Evolutionary conservation across 2,888 invertebrate genomes (phyloP), one percentile per base, ranked within the genome.

Genomic region (Lochmaea crataegi): DNA sequence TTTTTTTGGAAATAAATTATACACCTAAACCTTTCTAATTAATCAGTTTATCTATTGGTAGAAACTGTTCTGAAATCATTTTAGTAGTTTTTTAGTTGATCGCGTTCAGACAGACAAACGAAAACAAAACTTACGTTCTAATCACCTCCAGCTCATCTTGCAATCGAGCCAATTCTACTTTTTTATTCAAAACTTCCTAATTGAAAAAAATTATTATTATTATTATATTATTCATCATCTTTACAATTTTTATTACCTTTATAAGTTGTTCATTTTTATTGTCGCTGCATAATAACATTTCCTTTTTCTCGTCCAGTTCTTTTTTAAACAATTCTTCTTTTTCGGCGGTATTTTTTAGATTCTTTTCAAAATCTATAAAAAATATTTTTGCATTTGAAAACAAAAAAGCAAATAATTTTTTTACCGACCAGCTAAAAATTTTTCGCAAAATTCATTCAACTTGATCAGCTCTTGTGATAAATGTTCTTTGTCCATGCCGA

Each of bases 371-470:
- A 77, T 80, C 80, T 81, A 32, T 12, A 77, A 66, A 38, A 42
- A 65, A 64, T n/a, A 56, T 41, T n/a, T 51, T 32, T 56, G 14
- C 14, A 12, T 14, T 18, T 11, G 5, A 1, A 38, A 22, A 14
- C n/a, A 61, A 22, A 63, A 3, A 16, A 18, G 11, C 10, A 48
- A 41, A 56, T 3, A 42, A 41, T 3, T 41, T 48, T 51, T 26
- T 18, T 38, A 64, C 67, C 63, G 72, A 82, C 81, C 82, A 65
- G 73, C 63, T 22, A 80, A 68, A 10, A 82, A 73, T 77, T 82
- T 81, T 41, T 82, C 81, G 63, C 81, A 77, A 16, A 83, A 45
- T 18, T 66, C 58, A 69, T 79, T 81, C 10, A 81, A 61, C 65
- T 77, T 75, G 18, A 77, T 74, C 6, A 79, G 68, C 74, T 83